Percentiles rank a stretch among this genome's conserved stretches.
phyloP scores from a whole-genome alignment of 2,113 vertebrate species.

The Helogale parvula region DNA sequence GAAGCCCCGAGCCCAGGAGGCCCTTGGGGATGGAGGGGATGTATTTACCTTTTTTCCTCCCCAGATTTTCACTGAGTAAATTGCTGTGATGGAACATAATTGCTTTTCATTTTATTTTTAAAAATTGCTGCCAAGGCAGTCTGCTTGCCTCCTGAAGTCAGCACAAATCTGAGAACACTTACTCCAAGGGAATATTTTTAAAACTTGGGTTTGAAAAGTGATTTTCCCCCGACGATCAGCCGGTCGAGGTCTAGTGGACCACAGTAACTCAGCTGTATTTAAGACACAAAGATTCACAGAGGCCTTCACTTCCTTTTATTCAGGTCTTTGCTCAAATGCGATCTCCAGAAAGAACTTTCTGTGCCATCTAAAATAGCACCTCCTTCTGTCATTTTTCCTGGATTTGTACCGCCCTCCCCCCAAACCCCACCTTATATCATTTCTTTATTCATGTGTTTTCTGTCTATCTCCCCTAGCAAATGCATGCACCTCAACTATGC shows the following conservation, averaged over 20 bases:
- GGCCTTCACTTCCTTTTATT: neutral
- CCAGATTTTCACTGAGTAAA: constrained; percentile 55
- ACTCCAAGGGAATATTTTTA: constrained; percentile 59
- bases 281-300: neutral
- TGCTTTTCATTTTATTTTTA: constrained; percentile 82
- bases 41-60: constrained; percentile 33
- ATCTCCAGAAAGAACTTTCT: neutral
- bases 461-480: neutral
- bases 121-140: constrained; percentile 78
- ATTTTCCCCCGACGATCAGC: neutral
- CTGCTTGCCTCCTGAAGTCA: constrained; percentile 71
- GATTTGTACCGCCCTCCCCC: too few relatives aligned
- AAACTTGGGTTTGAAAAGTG: constrained; percentile 63
- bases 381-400: neutral
- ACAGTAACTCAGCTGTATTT: accelerated
- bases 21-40: neutral
- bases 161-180: constrained; percentile 66
- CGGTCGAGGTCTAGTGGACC: neutral
- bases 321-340: neutral
- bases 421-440: neutral
- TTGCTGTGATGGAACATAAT: constrained; percentile 55
- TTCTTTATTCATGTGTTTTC: neutral
- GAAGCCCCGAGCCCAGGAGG: neutral
- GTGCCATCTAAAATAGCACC: accelerated
- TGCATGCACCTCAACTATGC: accelerated